Percentiles rank a stretch among this genome's conserved stretches.
phyloP scores from a whole-genome alignment of 1,140 invertebrate species.

The Achatina immaculata region DNA sequence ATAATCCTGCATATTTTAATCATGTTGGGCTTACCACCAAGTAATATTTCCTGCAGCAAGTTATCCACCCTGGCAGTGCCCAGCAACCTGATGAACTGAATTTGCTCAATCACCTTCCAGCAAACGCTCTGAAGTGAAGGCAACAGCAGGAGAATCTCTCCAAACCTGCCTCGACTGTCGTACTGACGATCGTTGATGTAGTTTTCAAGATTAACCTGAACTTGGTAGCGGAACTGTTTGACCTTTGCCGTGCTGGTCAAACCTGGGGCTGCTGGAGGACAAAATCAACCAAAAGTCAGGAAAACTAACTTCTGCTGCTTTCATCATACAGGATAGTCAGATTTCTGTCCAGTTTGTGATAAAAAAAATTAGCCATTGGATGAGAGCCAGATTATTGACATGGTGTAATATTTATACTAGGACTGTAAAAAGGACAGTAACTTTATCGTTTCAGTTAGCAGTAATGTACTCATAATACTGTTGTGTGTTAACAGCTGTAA shows the following conservation, averaged over 20 bases:
- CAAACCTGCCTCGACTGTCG: slow-evolving; percentile 94
- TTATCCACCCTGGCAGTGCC: slow-evolving; percentile 97
- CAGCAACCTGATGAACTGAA: slow-evolving; percentile 96
- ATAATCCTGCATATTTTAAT: no score
- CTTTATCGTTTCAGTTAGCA: no score
- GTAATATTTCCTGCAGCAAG: slow-evolving; percentile 94
- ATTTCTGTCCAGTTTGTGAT: no score
- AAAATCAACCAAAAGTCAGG: no score
- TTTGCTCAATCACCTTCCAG: slow-evolving; percentile 99
- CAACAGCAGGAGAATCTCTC: slow-evolving; percentile 92
- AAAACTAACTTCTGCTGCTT: no score
- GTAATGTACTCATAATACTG: no score
- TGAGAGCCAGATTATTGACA: no score
- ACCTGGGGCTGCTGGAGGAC: slow-evolving; percentile 86
- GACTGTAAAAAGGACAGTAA: no score
- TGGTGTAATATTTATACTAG: no score
- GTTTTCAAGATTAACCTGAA: slow-evolving; percentile 96
- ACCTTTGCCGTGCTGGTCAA: slow-evolving; percentile 86
- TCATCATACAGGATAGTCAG: no score
- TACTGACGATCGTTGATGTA: slow-evolving; percentile 98
- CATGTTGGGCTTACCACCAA: slow-evolving; percentile 79
- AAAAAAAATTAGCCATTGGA: no score
- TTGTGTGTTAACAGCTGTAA: no score
- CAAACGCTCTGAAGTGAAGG: slow-evolving; percentile 97
- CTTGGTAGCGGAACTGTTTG: slow-evolving; percentile 90